These are phyloP conservation scores for Lytechinus pictus DNA, from an alignment of 35 echinoderm and acorn worm species.

Conservation along the genomic window DNA sequence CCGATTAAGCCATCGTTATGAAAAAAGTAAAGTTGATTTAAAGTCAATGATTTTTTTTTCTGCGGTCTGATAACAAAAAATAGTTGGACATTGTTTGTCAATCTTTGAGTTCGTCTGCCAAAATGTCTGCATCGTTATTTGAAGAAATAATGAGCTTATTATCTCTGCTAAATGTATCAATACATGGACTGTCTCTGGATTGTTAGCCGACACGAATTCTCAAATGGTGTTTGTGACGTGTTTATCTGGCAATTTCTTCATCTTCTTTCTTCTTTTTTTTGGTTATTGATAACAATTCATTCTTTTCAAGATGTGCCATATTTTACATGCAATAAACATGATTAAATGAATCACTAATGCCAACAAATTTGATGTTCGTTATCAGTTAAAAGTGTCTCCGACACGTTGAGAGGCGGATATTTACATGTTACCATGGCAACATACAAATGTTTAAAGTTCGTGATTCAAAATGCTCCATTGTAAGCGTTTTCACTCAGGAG, in stretches of 20 bases:
- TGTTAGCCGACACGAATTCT: neutral
- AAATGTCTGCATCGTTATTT: conserved; percentile 5
- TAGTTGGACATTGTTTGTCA: neutral
- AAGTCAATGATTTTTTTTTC: neutral
- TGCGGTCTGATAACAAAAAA: neutral
- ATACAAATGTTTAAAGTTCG: neutral
- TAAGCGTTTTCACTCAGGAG: neutral
- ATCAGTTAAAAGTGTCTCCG: neutral
- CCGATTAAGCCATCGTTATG: neutral
- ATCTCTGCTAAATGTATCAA: conserved; percentile 4
- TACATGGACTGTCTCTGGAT: neutral
- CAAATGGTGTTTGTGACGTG: neutral
- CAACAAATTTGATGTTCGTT: neutral
- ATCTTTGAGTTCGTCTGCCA: conserved; percentile 8
- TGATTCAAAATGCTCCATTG: neutral
- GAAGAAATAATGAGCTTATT: conserved; percentile 20
- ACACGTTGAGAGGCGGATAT: neutral
- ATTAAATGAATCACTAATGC: neutral
- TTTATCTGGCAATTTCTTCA: neutral
- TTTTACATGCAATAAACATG: neutral
- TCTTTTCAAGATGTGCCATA: neutral
- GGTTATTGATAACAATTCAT: neutral
- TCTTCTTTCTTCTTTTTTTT: too few species aligned
- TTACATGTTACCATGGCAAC: neutral
- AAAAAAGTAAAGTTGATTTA: neutral